These are phyloP conservation scores for Chaitophorus viminalis DNA, from an alignment of 2,888 invertebrate species.

Conservation along the genomic window DNA sequence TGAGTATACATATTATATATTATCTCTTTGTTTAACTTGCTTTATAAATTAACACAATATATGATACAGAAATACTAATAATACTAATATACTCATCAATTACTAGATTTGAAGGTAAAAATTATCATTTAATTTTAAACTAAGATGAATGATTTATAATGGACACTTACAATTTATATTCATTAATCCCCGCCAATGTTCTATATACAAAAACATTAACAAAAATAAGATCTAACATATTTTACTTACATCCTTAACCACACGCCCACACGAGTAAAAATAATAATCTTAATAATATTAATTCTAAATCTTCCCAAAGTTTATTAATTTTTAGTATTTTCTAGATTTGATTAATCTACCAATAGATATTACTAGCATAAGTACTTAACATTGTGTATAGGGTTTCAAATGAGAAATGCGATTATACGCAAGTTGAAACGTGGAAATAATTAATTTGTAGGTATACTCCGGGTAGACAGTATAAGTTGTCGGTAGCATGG, in stretches of 20 bases:
- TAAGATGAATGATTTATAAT: too few relatives aligned
- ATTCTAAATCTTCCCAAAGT: neutral
- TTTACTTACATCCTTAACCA: too few relatives aligned
- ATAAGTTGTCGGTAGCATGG: neutral
- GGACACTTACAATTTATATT: too few relatives aligned
- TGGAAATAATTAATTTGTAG: constrained; percentile 29
- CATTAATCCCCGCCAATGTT: too few relatives aligned
- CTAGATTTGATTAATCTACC: constrained; percentile 1
- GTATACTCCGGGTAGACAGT: neutral
- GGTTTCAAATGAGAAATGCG: constrained; percentile 7
- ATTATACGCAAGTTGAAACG: constrained; percentile 18
- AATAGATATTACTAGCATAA: neutral
- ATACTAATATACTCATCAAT: too few relatives aligned
- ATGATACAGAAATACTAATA: too few relatives aligned
- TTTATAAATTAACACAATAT: too few relatives aligned
- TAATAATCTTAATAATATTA: neutral
- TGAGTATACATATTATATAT: too few relatives aligned
- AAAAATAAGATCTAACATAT: neutral
- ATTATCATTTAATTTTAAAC: too few relatives aligned
- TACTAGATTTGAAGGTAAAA: too few relatives aligned
- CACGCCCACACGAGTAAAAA: neutral
- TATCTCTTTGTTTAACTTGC: too few relatives aligned
- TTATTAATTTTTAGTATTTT: neutral
- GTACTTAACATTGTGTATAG: constrained; percentile 5
- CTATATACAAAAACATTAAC: neutral